These are phyloP conservation scores for Pasiphila rectangulata DNA, from an alignment of 2,888 invertebrate genomes.

Conservation along the genomic window DNA sequence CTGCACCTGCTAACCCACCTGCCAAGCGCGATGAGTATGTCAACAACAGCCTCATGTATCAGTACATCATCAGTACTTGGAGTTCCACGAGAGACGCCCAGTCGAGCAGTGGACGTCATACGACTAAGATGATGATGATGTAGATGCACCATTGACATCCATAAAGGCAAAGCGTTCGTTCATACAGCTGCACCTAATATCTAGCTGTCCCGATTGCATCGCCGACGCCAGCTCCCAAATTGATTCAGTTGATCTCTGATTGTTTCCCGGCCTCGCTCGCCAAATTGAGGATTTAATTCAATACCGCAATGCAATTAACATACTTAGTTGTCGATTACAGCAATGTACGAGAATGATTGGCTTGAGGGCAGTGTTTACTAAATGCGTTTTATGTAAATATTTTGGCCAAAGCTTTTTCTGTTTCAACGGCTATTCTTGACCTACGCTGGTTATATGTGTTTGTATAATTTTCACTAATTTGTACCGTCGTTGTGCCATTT, in stretches of 20 bases:
- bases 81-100: too few species aligned
- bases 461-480: too few species aligned
- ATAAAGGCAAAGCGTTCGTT: too few species aligned
- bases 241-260: constrained; percentile 29
- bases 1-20: too few species aligned
- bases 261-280: constrained; percentile 37
- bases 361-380: not conserved
- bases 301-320: constrained; percentile 43
- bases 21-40: too few species aligned
- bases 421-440: not conserved
- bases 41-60: too few species aligned
- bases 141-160: too few species aligned
- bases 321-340: constrained; percentile 11
- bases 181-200: constrained; percentile 8
- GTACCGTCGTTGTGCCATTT: too few species aligned
- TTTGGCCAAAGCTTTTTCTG: not conserved
- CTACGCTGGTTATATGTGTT: too few species aligned
- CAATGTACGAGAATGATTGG: not conserved
- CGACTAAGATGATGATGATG: too few species aligned
- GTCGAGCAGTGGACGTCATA: too few species aligned
- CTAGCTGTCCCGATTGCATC: constrained; percentile 6
- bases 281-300: constrained; percentile 46
- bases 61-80: too few species aligned
- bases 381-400: not conserved
- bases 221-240: constrained; percentile 9